Percentiles rank a stretch among this genome's conserved stretches.
Conservation (phyloP, 1,140 invertebrate species). For the Aphaenogaster rudis region DNA sequence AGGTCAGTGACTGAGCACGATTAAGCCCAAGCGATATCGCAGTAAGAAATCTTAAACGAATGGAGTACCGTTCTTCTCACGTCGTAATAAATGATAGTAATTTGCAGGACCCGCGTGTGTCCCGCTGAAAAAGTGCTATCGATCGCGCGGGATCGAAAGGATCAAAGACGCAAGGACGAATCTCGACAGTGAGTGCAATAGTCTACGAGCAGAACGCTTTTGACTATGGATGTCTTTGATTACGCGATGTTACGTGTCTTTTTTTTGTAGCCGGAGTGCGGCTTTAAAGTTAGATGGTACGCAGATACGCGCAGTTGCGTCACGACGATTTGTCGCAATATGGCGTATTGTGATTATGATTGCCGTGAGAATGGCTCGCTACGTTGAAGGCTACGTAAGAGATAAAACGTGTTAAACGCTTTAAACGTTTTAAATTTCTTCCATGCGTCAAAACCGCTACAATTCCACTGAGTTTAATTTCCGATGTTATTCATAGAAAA, state of each 20-base stretch:
- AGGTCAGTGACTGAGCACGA: constrained; percentile 58
- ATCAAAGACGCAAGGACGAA: constrained; percentile 23
- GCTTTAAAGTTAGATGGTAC: not conserved
- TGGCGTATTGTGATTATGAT: constrained; percentile 12
- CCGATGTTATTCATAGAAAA: not conserved
- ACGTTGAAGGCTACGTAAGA: not conserved
- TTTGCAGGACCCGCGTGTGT: not conserved
- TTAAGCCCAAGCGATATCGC: constrained; percentile 5
- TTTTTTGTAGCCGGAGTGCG: not conserved
- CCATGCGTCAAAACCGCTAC: not conserved
- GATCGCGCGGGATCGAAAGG: not conserved
- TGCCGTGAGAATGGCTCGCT: not conserved
- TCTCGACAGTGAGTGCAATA: not conserved
- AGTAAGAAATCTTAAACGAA: constrained; percentile 6
- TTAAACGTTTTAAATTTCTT: not conserved
- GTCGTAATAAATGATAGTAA: constrained; percentile 30
- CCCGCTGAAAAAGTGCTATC: not conserved
- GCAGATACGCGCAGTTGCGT: constrained; percentile 10
- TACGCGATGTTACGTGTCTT: not conserved
- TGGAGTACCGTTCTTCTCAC: not conserved
- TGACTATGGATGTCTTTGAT: not conserved
- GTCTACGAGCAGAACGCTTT: not conserved
- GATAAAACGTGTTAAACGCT: not conserved
- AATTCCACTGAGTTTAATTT: not conserved
- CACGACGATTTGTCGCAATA: constrained; percentile 7